Evolutionary conservation across 2,797 vertebrate species (phyloP), one percentile per base, ranked within the genome.

Genomic region (Eulemur coronatus): DNA sequence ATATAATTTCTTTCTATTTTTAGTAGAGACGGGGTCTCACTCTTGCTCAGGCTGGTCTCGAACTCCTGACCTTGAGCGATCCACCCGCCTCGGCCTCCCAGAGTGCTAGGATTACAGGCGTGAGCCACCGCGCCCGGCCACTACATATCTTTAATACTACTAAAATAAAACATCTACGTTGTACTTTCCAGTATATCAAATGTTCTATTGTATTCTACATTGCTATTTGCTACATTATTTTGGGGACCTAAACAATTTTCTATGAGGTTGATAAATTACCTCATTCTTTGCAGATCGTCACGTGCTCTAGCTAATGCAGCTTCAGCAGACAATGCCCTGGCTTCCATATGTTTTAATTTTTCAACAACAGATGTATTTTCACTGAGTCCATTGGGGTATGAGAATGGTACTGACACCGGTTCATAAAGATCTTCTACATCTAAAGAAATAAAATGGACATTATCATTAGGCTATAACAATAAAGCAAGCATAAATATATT

Each of bases 221-320:
- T 82, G 48, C 61, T 43, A 76, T 52, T 70, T 84, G 35, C 4
- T 28, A 5, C 33, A 35, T 82, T 52, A 89, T 76, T 61, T 91
- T 15, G 2, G 33, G 59, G 33, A 61, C 61, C 79, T 70, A 80
- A 95, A 94, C 24, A 89, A 76, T 80, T 38, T 46, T 72, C 63
- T 84, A 0, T 18, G 80, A 91, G 12, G 72, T 1, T 59, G 94
- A 84, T 20, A 24, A 98, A 98, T 98, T 93, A 99, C 99, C 98
- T 99, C 98, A 99, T 99, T 98, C 99, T 99, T 57, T 99, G 99
- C 50, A 99, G 98, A 97, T 99, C 99, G 10, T 99, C 99, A 69
- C 99, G 99, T 10, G 99, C 99, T 98, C 99, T 98, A 82, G 98
- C 98, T 96, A 99, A 97, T 0, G 99, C 99, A 95, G 99, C 99